Base-by-base conservation (phyloP, 2,113 vertebrate genomes). In the Centropus bengalensis region DNA sequence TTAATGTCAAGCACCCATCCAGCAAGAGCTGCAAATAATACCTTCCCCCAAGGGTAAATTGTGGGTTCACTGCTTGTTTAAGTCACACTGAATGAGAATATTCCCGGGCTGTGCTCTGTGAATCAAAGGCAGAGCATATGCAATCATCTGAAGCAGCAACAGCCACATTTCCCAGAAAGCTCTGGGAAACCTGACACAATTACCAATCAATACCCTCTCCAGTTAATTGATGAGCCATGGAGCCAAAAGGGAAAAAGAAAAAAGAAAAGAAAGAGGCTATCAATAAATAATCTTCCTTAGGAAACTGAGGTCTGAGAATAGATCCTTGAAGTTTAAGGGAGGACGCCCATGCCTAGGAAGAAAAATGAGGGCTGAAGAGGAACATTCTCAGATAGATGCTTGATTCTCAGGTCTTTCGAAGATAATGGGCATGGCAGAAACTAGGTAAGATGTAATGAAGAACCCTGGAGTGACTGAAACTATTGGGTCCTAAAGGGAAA, bases 141-240 rank as follows among this genome's bases (percentile, higher is more conserved):
- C 94, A 90, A 91, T 96, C 93, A 86, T 89, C 69, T 78, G 93
- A 95, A 96, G 67, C 80, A 87, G 88, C 60, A 93, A 93, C 93
- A 30, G 89, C 82, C 8, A 24, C 82, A 66, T 95, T 96, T 96
- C 94, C 95, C 95, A 95, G 94, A 91, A 95, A 89, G 74, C 94
- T 91, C 58, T 83, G 87, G 91, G 91, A 94, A 96, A 93, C 82
- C 85, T 93, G 93, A 94, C 95, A 97, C 95, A 95, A 96, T 97
- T 95, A 81, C 95, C 28, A 44, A 97, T 97, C 96, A 96, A 97
- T 97, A 97, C 56, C 71, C 60, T 96, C 87, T 96, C 88, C 88
- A 96, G 91, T 88, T 97, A 97, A 97, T 85, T 97, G 96, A 97
- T 97, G 94, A 94, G 90, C 93, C 82, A 79, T 54, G 69, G 75